Evolutionary conservation across 1,140 invertebrate species (phyloP).

Genomic region (Gonioctena quinquepunctata): DNA sequence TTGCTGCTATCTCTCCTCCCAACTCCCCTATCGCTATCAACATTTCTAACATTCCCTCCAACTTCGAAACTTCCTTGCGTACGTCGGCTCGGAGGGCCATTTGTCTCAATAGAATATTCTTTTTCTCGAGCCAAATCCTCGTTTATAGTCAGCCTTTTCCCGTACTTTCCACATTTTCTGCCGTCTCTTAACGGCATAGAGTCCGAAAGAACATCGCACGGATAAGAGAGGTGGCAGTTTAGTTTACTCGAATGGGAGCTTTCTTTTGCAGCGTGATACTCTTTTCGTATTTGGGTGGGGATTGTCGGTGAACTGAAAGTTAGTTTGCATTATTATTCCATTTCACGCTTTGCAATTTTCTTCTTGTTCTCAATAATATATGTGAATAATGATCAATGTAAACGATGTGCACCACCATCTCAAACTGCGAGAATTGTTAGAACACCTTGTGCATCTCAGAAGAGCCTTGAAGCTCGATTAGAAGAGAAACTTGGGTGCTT

Average conservation of each 20-base stretch:
- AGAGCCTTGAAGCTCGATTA: too few relatives aligned
- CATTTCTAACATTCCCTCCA: not conserved
- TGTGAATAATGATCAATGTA: too few relatives aligned
- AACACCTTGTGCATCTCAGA: too few relatives aligned
- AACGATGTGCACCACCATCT: too few relatives aligned
- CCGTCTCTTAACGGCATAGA: not conserved
- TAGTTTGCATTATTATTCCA: too few relatives aligned
- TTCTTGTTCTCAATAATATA: too few relatives aligned
- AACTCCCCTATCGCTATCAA: not conserved
- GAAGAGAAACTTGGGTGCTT: too few relatives aligned
- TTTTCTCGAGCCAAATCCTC: constrained; percentile 16
- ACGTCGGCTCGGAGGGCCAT: not conserved
- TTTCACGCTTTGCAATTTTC: too few relatives aligned
- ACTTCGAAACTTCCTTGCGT: constrained; percentile 6
- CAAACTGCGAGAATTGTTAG: too few relatives aligned
- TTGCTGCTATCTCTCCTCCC: not conserved
- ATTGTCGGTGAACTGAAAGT: not conserved
- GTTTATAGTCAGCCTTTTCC: constrained; percentile 9
- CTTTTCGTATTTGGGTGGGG: not conserved
- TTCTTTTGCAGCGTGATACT: not conserved
- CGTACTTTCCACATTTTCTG: constrained; percentile 4
- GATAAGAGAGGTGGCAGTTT: not conserved
- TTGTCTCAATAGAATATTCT: constrained; percentile 16
- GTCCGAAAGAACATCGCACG: not conserved
- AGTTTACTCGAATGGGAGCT: constrained; percentile 3